Evolutionary conservation across 2,797 vertebrate species (phyloP).

Genomic region (Scarus forsteni): DNA sequence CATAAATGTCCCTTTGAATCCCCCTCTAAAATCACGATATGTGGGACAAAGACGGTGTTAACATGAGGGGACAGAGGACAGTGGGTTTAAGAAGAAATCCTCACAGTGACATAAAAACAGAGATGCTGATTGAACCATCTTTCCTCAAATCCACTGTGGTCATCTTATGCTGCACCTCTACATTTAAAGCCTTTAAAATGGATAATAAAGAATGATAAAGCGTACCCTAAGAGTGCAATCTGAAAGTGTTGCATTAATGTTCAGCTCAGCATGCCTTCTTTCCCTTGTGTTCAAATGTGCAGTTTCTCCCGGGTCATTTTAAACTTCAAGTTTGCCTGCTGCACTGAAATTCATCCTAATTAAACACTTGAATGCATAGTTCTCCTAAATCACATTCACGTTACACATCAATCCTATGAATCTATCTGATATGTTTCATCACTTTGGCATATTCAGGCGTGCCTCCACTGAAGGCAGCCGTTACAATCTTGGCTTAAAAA

Average conservation of each 20-base stretch:
- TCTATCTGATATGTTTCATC: conserved; percentile 61
- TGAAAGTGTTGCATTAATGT: conserved; percentile 7
- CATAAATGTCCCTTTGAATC: conserved; percentile 18
- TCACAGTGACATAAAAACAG: neutral
- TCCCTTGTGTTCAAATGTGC: conserved; percentile 36
- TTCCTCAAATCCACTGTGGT: neutral
- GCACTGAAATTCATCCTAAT: conserved; percentile 25
- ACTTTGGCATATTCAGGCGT: conserved; percentile 53
- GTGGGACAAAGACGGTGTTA: conserved; percentile 2
- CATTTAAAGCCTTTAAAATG: conserved; percentile 4
- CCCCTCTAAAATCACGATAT: conserved; percentile 12
- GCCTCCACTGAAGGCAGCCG: conserved; percentile 46
- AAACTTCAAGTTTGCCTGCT: conserved; percentile 54
- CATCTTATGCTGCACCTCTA: neutral
- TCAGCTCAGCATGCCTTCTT: conserved; percentile 23
- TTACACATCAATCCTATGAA: conserved; percentile 29
- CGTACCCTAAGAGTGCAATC: conserved; percentile 6
- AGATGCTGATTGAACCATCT: neutral
- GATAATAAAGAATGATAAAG: neutral
- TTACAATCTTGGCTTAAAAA: conserved; percentile 42
- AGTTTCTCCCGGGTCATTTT: conserved; percentile 37
- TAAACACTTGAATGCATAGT: conserved; percentile 60
- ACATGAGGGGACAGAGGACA: neutral
- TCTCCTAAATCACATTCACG: conserved; percentile 55
- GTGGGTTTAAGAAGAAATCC: conserved; percentile 2